Evolutionary conservation across 1,140 invertebrate genomes (phyloP), one percentile per base, ranked within the genome.

Genomic region (Drosophila teissieri): DNA sequence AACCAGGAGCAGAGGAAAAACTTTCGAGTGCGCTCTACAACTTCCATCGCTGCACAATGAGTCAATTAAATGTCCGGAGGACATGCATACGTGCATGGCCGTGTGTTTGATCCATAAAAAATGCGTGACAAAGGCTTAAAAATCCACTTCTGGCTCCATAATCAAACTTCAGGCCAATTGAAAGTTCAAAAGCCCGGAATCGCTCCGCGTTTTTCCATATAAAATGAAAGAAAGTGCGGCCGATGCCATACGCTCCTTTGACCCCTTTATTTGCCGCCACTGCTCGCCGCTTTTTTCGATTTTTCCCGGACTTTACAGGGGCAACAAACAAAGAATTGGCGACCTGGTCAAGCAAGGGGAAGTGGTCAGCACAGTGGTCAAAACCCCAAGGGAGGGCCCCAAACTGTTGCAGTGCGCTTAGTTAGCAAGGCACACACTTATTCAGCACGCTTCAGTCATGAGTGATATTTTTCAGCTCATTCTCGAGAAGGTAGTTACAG

Each of bases 91-190:
- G 7, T 8, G 10, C 22, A 11, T 8, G 27, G 40, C n/a, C 15
- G 8, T 55, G 19, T 55, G 39, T 31, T 42, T 65, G 36, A 42
- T 22, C 58, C 58, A 44, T 64, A 52, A 53, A 74, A 75, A 49
- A 31, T 54, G 73, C 34, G 63, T 77, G 73, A 75, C 74, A 77
- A 77, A 77, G 55, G 64, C 42, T 45, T 69, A 54, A 60, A 76
- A 77, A 61, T 68, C 61, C 55, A 40, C 70, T 53, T 31, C 31
- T 27, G 36, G 31, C 44, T 46, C 51, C 34, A 69, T 61, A 77
- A 69, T 77, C 73, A 69, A 77, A 77, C 73, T 62, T 77, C 73
- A 69, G 57, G 56, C 63, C 74, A 77, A 77, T 77, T 77, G 74
- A 77, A 61, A 69, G 69, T 69, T 77, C 73, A 77, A 77, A 62